Percentiles rank a stretch among this genome's conserved stretches.
Evolutionary conservation across 2,797 vertebrate genomes (phyloP).

Genomic region (Scolopax rusticola): DNA sequence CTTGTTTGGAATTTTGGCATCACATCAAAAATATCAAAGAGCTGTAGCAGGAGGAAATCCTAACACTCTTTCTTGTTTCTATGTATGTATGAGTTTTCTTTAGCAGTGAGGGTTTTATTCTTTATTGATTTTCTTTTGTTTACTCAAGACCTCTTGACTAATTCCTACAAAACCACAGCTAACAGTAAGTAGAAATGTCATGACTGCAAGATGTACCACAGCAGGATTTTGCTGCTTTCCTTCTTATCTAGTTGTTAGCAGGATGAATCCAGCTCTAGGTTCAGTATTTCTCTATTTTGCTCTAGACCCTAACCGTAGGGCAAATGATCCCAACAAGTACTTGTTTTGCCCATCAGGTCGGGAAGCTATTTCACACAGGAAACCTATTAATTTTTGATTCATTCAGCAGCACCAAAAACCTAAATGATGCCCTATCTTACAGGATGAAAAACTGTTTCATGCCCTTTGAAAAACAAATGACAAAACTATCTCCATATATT

Average conservation of each 20-base stretch:
- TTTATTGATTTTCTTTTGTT: constrained; percentile 36
- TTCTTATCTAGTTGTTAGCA: neutral
- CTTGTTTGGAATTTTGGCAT: neutral
- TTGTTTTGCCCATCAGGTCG: neutral
- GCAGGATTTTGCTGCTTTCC: neutral
- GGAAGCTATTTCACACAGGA: neutral
- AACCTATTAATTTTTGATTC: neutral
- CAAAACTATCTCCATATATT: neutral
- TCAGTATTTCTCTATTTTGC: neutral
- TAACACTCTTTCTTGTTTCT: neutral
- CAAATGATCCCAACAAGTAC: neutral
- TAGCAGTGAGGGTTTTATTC: neutral
- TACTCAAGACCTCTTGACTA: constrained; percentile 19
- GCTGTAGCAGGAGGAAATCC: neutral
- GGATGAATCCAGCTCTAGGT: neutral
- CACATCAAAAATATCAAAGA: neutral
- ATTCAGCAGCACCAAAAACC: neutral
- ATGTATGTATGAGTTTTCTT: neutral
- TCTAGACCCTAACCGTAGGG: neutral
- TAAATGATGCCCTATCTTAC: neutral
- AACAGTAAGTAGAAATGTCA: constrained; percentile 2
- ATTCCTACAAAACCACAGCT: neutral
- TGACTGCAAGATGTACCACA: neutral
- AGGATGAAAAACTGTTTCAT: neutral
- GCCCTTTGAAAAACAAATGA: neutral